These are phyloP conservation scores for Pachycephala philippinensis DNA, from an alignment of 2,113 vertebrate species.

Conservation along the genomic window DNA sequence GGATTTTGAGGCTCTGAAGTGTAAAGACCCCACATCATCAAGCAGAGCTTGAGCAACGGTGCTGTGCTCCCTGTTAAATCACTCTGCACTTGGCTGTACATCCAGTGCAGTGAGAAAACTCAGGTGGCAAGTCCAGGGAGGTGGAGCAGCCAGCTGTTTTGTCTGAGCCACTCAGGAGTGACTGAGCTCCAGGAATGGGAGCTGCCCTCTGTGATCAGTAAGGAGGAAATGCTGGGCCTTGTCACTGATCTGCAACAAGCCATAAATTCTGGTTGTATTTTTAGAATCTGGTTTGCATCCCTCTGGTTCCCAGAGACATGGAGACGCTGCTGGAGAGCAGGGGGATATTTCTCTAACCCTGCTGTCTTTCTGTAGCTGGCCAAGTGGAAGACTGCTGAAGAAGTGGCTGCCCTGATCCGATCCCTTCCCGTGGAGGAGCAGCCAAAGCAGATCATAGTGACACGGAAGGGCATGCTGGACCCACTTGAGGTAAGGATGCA, in stretches of 20 bases:
- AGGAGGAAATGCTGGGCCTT: neutral
- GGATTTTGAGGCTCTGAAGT: neutral
- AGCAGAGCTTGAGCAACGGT: neutral
- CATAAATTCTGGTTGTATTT: neutral
- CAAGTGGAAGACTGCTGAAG: slow-evolving; percentile 99
- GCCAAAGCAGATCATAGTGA: slow-evolving; percentile 99
- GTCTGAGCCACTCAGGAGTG: neutral
- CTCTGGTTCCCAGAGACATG: neutral
- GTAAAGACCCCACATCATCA: neutral
- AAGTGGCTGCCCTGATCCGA: slow-evolving; percentile 95
- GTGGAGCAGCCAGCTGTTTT: neutral
- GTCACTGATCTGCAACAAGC: neutral
- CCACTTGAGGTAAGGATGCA: slow-evolving; percentile 85
- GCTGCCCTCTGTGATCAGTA: neutral
- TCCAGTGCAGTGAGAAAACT: neutral
- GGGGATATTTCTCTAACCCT: neutral
- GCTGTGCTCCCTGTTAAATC: neutral
- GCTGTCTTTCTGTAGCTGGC: slow-evolving; percentile 80
- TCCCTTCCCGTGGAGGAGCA: slow-evolving; percentile 98
- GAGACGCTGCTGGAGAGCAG: neutral
- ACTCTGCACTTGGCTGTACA: neutral
- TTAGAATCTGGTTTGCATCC: neutral
- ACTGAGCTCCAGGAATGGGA: neutral
- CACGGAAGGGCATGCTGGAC: slow-evolving; percentile 97
- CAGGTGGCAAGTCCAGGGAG: neutral